Evolutionary conservation across 2,888 invertebrate genomes (phyloP), one percentile per base, ranked within the genome.

Genomic region (Drosophila greeni): DNA sequence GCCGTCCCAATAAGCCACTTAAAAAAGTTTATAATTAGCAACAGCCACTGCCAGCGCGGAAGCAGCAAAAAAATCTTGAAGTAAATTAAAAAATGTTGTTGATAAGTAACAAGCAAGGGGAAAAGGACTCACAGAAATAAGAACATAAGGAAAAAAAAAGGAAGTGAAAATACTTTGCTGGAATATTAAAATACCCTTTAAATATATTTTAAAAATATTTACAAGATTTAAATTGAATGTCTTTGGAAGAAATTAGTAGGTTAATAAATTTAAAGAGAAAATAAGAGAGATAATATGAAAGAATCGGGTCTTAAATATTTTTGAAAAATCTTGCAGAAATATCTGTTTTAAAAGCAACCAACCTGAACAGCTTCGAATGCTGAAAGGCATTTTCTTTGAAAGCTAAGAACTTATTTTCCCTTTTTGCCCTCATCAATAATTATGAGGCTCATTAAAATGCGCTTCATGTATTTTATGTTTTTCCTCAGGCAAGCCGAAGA

Each of bases 1-100:
- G 45, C 45, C 77, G 70, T 77, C 83, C 73, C 83, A 77, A 81
- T 82, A 82, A 82, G 78, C 83, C 82, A 82, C 80, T 82, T 82
- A 79, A 76, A 81, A 72, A 82, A 82, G 77, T 82, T 82, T 83
- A 82, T 82, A 82, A 82, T 82, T 82, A 82, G 81, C 80, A 76
- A 65, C 76, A 75, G 70, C 68, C 72, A 72, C 61, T 70, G 39
- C 39, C 49, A 52, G 31, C 34, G 55, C 47, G 57, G 57, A 36
- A 49, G 34, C n/a, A 42, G 40, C 16, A 55, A 69, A 47, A 66
- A 68, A 68, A 64, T 34, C 51, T 39, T 33, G 55, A 29, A 73
- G 43, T 68, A 72, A 76, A 73, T 73, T 71, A 75, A 71, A 76
- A 76, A 74, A 60, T 67, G 55, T 65, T 53, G 58, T 42, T 57